Conservation (phyloP, 2,797 vertebrate genomes). For the Chaetophractus vellerosus region DNA sequence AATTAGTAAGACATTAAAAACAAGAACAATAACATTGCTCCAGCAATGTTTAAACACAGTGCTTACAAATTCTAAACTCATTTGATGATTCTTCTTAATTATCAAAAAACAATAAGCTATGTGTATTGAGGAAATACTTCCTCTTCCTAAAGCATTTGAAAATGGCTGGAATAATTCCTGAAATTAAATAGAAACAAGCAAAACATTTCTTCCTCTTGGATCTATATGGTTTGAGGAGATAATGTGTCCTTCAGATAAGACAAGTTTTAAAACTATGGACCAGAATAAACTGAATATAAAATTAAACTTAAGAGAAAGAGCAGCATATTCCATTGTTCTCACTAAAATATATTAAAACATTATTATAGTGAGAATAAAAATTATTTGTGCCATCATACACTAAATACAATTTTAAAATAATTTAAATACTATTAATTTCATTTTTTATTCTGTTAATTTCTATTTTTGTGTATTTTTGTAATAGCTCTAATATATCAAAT, state of each 20-base stretch:
- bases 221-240: background rate
- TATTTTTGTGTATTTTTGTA: background rate
- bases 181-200: background rate
- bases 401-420: background rate
- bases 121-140: background rate
- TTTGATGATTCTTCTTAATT: background rate
- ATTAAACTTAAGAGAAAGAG: constrained; percentile 9
- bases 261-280: background rate
- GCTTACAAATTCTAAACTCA: background rate
- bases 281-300: background rate
- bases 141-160: background rate
- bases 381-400: background rate
- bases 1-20: background rate
- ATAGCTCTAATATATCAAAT: background rate
- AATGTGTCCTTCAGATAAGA: background rate
- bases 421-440: background rate
- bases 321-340: background rate
- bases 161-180: background rate
- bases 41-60: background rate
- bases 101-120: background rate
- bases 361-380: background rate
- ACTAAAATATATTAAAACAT: background rate
- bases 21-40: background rate
- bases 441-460: background rate
- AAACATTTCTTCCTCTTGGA: background rate